Conservation (phyloP, 1,140 invertebrate genomes). For the Pteromalus puparum region DNA sequence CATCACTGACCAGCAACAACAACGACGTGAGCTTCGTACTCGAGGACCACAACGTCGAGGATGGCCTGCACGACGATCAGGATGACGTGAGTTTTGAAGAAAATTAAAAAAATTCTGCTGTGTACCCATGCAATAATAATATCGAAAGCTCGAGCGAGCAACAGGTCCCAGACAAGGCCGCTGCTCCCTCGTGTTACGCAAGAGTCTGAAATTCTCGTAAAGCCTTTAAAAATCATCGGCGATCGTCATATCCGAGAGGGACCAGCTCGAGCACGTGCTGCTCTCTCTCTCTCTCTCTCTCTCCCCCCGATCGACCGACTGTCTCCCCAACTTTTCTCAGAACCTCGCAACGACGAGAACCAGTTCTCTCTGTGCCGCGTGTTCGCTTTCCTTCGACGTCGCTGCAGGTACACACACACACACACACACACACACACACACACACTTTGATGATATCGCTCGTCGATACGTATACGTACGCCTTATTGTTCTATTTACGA, state of each 20-base stretch:
- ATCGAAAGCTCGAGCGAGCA: neutral
- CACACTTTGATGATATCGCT: neutral
- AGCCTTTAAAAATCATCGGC: slow-evolving; percentile 27
- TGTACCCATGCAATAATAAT: too few relatives aligned
- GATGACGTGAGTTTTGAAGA: slow-evolving; percentile 74
- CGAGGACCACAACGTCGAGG: slow-evolving; percentile 66
- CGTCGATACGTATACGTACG: neutral
- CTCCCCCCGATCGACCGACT: neutral
- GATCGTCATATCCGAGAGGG: neutral
- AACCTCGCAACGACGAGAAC: neutral
- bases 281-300: neutral
- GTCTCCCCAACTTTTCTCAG: neutral
- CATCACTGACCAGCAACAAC: slow-evolving; percentile 73
- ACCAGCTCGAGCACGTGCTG: neutral
- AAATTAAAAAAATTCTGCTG: too few relatives aligned
- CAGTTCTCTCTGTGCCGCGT: neutral
- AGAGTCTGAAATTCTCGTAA: slow-evolving; percentile 11
- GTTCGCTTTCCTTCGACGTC: neutral
- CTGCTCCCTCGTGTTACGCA: slow-evolving; percentile 21
- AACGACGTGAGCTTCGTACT: slow-evolving; percentile 79
- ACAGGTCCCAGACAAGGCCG: slow-evolving; percentile 12
- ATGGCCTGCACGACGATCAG: slow-evolving; percentile 70
- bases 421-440: too few relatives aligned
- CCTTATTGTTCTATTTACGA: slow-evolving; percentile 34
- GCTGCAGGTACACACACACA: neutral